These are phyloP conservation scores for Dryobotodes eremita DNA, from an alignment of 2,888 invertebrate species.

Conservation along the genomic window DNA sequence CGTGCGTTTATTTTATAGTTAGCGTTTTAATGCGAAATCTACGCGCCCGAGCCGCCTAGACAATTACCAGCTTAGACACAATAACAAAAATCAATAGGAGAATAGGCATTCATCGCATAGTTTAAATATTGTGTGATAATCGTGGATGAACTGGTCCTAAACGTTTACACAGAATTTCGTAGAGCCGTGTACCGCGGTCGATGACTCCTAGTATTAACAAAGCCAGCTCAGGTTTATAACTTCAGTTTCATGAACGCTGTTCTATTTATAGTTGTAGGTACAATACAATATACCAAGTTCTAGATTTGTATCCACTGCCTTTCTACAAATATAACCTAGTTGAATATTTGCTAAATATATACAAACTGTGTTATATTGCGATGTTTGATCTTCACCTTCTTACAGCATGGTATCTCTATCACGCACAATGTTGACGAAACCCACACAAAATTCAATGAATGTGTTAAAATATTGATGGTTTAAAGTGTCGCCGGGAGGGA, in stretches of 20 bases:
- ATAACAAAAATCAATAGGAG: constrained; percentile 81
- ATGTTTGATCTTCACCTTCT: constrained; percentile 15
- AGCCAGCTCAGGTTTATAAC: constrained; percentile 29
- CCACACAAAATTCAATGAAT: background rate
- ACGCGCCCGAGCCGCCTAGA: constrained; percentile 65
- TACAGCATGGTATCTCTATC: background rate
- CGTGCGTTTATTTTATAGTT: constrained; percentile 80
- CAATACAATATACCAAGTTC: background rate
- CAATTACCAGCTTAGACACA: constrained; percentile 78
- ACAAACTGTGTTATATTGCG: background rate
- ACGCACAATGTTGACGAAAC: background rate
- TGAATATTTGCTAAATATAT: constrained; percentile 5
- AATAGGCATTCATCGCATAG: constrained; percentile 65
- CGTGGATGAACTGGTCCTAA: constrained; percentile 62
- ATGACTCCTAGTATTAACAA: constrained; percentile 57
- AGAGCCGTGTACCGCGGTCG: constrained; percentile 49
- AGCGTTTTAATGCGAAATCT: constrained; percentile 79
- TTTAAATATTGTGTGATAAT: constrained; percentile 66
- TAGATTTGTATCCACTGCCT: background rate
- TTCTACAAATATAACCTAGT: background rate
- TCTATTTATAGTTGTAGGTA: constrained; percentile 15
- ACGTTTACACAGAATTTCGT: constrained; percentile 53
- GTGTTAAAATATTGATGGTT: background rate
- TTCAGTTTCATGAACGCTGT: constrained; percentile 50
- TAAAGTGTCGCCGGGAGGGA: too few relatives aligned